Base-by-base conservation (phyloP, 2,113 vertebrate species). In the Aplodontia rufa region DNA sequence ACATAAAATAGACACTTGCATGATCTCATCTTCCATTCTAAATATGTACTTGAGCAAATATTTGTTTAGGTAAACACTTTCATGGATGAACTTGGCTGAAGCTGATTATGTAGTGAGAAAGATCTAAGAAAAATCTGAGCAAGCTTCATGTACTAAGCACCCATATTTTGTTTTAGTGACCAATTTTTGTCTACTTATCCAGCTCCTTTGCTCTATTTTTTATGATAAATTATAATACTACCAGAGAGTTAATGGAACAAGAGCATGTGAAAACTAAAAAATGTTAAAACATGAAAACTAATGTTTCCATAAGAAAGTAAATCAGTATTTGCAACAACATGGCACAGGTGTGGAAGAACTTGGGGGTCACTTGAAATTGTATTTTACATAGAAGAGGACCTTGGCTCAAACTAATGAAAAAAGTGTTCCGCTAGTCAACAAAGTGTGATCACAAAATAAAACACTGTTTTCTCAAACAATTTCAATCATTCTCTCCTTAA, bases 61-160 rank as follows among this genome's bases (percentile, higher is more conserved):
- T 22, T 66, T 84, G n/a, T 47, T 66, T 35, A 47, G 20, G 24
- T 62, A 49, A 84, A 49, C 35, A 11, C 6, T 35, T 49, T 49
- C 11, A 49, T 66, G 42, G 40, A 35, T 8, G 24, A 32, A 35
- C 20, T 47, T 24, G 69, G 69, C 91, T 49, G 49, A 17, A 97
- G 75, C 93, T 87, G 40, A 88, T 96, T 96, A 72, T 93, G 93
- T 97, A 93, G 81, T 47, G 58, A 9, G 58, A 32, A 66, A 84
- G n/a, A n/a, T n/a, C n/a, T n/a, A n/a, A n/a, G n/a, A 97, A 95
- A 75, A 45, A 97, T 20, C 53, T 96, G 95, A 97, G 97, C 90
- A 97, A 95, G 94, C 75, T 97, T 96, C 0, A 0, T 76, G 87
- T 78, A 5, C 64, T 60, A 81, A 92, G 53, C 90, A 37, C 72